Percentiles rank a stretch among this genome's conserved stretches.
phyloP scores from a whole-genome alignment of 2,797 vertebrate species.

The Mareca penelope region DNA sequence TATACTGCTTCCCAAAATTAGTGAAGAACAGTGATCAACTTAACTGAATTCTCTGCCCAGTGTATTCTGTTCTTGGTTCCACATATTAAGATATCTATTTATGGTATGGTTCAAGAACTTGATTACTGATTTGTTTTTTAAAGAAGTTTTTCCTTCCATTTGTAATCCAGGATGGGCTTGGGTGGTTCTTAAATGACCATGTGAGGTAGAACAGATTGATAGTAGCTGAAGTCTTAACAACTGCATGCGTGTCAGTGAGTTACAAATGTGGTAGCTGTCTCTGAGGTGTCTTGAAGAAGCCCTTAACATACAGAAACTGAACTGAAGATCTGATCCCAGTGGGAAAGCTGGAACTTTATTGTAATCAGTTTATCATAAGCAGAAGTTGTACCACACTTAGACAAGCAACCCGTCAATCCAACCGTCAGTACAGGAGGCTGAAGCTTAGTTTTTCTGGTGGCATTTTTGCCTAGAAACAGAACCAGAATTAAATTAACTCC shows the following conservation, averaged over 20 bases:
- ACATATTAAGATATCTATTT: neutral
- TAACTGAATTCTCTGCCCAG: neutral
- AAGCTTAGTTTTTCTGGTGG: neutral
- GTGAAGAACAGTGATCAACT: neutral
- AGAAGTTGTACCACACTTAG: neutral
- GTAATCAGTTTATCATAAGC: neutral
- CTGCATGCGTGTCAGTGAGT: neutral
- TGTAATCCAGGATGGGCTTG: neutral
- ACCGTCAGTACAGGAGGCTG: neutral
- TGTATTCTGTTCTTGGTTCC: neutral
- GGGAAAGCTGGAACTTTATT: neutral
- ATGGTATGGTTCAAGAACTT: neutral
- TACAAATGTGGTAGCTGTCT: neutral
- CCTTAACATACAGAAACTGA: neutral
- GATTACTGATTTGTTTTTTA: neutral
- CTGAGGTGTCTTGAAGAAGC: neutral
- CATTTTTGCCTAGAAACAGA: neutral
- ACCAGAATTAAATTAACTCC: neutral
- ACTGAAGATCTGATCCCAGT: neutral
- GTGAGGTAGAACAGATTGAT: neutral
- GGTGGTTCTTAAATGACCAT: neutral
- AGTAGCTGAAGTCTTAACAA: neutral
- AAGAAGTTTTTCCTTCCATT: neutral
- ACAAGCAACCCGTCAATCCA: neutral
- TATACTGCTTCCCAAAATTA: neutral